Evolutionary conservation across 2,888 invertebrate species (phyloP).

Genomic region (Heliconius cydno): DNA sequence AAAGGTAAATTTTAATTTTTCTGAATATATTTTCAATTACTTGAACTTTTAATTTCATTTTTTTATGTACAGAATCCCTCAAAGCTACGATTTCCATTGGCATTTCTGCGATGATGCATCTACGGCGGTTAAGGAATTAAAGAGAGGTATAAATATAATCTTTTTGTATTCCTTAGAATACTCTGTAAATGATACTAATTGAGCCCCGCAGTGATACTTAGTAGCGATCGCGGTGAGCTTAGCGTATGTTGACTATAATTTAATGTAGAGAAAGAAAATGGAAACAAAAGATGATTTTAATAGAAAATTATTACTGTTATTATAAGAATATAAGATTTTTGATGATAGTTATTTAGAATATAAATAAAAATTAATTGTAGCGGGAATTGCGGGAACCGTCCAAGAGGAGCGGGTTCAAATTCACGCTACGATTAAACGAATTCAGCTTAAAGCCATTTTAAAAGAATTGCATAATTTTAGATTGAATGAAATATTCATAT

Average conservation of each 20-base stretch:
- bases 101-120: constrained; percentile 24
- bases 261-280: not conserved
- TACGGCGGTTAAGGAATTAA: constrained; percentile 57
- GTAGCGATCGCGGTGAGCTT: constrained; percentile 21
- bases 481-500: too few species aligned
- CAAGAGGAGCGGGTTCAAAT: too few species aligned
- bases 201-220: constrained; percentile 40
- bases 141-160: constrained; percentile 49
- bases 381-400: too few species aligned
- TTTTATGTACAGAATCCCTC: not conserved
- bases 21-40: too few species aligned
- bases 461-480: too few species aligned
- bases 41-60: not conserved
- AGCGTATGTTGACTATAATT: constrained; percentile 1
- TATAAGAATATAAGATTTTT: not conserved
- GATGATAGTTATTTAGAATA: not conserved
- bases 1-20: too few species aligned
- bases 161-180: constrained; percentile 49
- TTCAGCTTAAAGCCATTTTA: too few species aligned
- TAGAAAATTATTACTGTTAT: not conserved
- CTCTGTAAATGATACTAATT: constrained; percentile 44
- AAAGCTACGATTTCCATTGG: not conserved
- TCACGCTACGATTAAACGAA: too few species aligned
- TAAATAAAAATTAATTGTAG: too few species aligned
- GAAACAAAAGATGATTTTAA: not conserved